Evolutionary conservation across 53 echinoderm and acorn worm species (phyloP), one percentile per base, ranked within the genome.

Genomic region (Echinometra lucunter): DNA sequence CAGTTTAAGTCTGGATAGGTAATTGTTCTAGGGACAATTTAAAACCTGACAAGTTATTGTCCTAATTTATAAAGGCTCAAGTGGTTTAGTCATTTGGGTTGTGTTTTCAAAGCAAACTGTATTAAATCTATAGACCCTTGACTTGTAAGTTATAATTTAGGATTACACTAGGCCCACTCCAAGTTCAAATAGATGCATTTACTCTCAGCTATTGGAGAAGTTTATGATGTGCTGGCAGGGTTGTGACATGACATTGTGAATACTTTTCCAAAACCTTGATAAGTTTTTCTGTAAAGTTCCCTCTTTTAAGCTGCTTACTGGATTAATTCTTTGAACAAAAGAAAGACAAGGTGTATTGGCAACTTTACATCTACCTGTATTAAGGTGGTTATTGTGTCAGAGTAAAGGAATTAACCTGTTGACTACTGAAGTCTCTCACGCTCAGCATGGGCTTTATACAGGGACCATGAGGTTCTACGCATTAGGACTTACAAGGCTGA

Each of bases 11-110:
- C 85, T 16, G n/a, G 47, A n/a, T 49, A 85, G 49, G 85, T 45
- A 49, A 85, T 85, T 85, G 85, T 85, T n/a, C 53, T 85, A 28
- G 53, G 47, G 49, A 45, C 85, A 85, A 85, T 85, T n/a, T 85
- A 85, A 30, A 85, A 28, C 85, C 28, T 49, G 47, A n/a, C 85
- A 85, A 85, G 85, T 45, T 85, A 85, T 85, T 85, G 85, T 85
- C 45, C 53, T 85, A 28, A 49, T 85, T 85, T 85, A 12, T 21
- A 78, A 85, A 85, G n/a, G 45, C 85, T 30, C 53, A 11, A 85
- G 85, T 85, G 85, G 85, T 85, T 30, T 85, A 49, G 45, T 85
- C 49, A 85, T 49, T 85, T 85, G n/a, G 45, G 5, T 49, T 28
- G 47, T 85, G 49, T 21, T 85, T 16, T 49, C 85, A 49, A 15